phyloP scores from a whole-genome alignment of 2,888 invertebrate species.

The Gonocerus acuteangulatus region DNA sequence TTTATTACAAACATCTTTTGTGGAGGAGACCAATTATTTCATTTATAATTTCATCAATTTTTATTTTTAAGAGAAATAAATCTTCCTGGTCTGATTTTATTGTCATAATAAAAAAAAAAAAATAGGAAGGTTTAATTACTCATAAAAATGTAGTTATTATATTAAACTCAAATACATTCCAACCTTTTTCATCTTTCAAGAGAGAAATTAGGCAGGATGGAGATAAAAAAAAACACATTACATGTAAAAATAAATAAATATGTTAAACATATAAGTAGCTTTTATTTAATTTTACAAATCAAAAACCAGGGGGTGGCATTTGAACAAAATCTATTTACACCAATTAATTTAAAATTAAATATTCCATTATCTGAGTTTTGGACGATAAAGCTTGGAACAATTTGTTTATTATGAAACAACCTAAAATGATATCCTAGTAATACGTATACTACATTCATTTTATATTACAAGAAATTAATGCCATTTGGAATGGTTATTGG shows the following conservation, averaged over 20 bases:
- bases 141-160: no score
- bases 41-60: no score
- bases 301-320: slow-evolving; percentile 30
- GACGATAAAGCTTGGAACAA: slow-evolving; percentile 33
- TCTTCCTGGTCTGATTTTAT: no score
- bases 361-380: slow-evolving; percentile 27
- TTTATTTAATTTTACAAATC: slow-evolving; percentile 35
- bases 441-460: background rate
- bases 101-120: no score
- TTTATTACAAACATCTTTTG: no score
- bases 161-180: no score
- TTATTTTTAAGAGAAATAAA: no score
- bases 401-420: slow-evolving; percentile 15
- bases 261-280: slow-evolving; percentile 36
- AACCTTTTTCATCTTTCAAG: no score
- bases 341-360: slow-evolving; percentile 31
- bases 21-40: no score
- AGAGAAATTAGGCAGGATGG: background rate
- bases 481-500: slow-evolving; percentile 26
- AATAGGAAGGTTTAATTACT: no score
- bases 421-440: background rate
- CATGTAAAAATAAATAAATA: slow-evolving; percentile 19
- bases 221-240: background rate
- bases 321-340: slow-evolving; percentile 33
- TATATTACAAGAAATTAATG: slow-evolving; percentile 12